Evolutionary conservation across 1,140 invertebrate species (phyloP), one percentile per base, ranked within the genome.

Genomic region (Penaeus japonicus): DNA sequence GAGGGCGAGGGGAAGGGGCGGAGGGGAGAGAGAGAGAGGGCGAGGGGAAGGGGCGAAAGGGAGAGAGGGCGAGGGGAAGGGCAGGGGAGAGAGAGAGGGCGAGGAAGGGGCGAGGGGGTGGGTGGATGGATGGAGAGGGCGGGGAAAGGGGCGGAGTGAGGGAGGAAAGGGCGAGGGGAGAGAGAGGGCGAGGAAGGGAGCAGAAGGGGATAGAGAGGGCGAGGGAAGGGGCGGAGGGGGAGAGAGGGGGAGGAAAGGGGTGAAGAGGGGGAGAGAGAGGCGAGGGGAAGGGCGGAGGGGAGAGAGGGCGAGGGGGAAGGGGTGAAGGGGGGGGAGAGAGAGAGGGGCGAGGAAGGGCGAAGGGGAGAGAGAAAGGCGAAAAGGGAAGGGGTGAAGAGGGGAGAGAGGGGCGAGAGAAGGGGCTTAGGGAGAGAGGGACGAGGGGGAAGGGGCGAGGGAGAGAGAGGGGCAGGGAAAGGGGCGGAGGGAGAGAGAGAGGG

Each of bases 341-440:
- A 81, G 78, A 54, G 78, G 53, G 78, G 78, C 24, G 53, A 24
- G 78, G 78, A 81, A 30, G 47, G 73, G 73, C n/a, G 73, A 75
- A 35, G n/a, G 30, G 35, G 78, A 47, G 24, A 55, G 53, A 30
- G 78, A 32, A 35, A 81, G 35, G 55, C 78, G 27, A 53, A 32
- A 55, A 81, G 47, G 53, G 78, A n/a, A n/a, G n/a, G n/a, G n/a
- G n/a, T n/a, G n/a, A n/a, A n/a, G n/a, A n/a, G n/a, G 35, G 78
- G 78, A 18, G 78, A 53, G 78, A 15, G 78, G 39, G 78, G 5
- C 39, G 78, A 17, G 35, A 53, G 24, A 53, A 55, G 30, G 53
- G 35, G 55, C 78, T 53, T 47, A 24, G 65, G n/a, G n/a, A 10
- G n/a, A 73, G 65, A 24, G 65, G 12, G n/a, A 24, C 65, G 10